A percentile compares a stretch with the other conserved stretches of the same genome.
Evolutionary conservation across 2,113 vertebrate genomes (phyloP).

Genomic region (Phycodurus eques): DNA sequence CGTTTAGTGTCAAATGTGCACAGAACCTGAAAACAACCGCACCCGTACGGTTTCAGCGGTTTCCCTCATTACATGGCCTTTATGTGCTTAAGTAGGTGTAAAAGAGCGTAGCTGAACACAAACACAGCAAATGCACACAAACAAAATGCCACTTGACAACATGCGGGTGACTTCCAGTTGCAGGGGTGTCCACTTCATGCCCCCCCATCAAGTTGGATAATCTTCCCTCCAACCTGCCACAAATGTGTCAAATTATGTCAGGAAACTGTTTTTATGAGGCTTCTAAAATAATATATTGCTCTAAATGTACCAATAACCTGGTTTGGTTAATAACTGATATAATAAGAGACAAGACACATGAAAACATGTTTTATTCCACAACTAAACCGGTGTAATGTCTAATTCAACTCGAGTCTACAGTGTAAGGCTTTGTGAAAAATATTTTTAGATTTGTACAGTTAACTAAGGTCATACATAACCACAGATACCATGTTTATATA

Average conservation of each 20-base stretch:
- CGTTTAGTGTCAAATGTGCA: constrained; percentile 27
- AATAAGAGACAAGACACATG: background rate
- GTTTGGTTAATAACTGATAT: background rate
- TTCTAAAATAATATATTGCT: too few relatives aligned
- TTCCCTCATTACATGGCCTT: background rate
- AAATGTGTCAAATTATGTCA: background rate
- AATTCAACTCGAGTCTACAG: too few relatives aligned
- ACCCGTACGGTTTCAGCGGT: background rate
- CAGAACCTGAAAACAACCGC: constrained; percentile 27
- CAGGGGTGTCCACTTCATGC: background rate
- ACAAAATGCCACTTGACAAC: background rate
- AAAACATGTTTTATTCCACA: background rate
- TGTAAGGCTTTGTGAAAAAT: background rate
- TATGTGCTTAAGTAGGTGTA: background rate
- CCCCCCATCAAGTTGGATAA: too few relatives aligned
- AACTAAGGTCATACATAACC: background rate
- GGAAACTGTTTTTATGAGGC: background rate
- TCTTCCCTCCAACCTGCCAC: background rate
- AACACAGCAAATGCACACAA: background rate
- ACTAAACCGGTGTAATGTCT: too few relatives aligned
- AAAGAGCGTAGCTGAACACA: background rate
- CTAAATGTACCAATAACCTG: background rate
- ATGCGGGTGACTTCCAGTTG: background rate
- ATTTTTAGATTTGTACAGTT: background rate
- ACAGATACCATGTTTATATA: too few relatives aligned